Conservation (phyloP, 2,888 invertebrate genomes). For the Drymonia ruficornis region DNA sequence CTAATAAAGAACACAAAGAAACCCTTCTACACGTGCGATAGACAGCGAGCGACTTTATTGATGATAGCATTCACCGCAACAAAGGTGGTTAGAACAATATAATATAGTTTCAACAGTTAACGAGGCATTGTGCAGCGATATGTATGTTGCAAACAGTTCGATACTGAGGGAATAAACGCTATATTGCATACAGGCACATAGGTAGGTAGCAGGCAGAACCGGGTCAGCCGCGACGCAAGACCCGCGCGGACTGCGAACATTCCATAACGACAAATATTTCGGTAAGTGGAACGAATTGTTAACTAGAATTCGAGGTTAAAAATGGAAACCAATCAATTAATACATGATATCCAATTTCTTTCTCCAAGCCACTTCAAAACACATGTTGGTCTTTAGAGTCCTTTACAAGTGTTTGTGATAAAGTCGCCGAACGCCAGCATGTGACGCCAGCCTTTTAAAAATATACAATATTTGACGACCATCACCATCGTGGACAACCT, state of each 20-base stretch:
- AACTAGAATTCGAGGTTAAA: background rate
- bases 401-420: background rate
- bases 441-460: too few species aligned
- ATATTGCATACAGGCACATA: slow-evolving; percentile 34
- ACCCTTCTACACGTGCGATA: background rate
- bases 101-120: slow-evolving; percentile 1
- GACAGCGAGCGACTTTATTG: background rate
- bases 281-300: slow-evolving; percentile 1
- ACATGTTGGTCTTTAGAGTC: background rate
- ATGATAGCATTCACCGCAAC: slow-evolving; percentile 2
- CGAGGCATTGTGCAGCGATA: slow-evolving; percentile 11
- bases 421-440: too few species aligned
- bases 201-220: slow-evolving; percentile 35
- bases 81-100: slow-evolving; percentile 2
- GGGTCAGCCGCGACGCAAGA: slow-evolving; percentile 39
- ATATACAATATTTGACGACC: background rate
- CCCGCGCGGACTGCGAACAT: slow-evolving; percentile 21
- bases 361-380: background rate
- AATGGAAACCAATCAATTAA: background rate
- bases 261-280: slow-evolving; percentile 4
- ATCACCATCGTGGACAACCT: background rate
- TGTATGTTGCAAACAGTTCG: slow-evolving; percentile 35
- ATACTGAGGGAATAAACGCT: slow-evolving; percentile 32
- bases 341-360: background rate
- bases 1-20: background rate